These are phyloP conservation scores for Heliconius nattereri DNA, from an alignment of 1,140 invertebrate genomes.

Conservation along the genomic window DNA sequence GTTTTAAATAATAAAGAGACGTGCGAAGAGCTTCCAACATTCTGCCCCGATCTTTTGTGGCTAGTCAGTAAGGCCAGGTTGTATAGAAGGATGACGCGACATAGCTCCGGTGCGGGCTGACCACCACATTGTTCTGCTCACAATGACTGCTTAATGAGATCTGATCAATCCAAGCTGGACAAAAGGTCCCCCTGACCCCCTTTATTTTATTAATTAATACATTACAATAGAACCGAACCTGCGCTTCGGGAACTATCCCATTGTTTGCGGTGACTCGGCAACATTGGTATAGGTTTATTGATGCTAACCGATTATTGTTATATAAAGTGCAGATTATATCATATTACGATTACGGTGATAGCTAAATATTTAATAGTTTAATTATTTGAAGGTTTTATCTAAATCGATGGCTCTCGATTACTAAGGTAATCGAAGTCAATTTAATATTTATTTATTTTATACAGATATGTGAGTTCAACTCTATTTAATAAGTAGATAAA, in stretches of 20 bases:
- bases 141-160: constrained; percentile 80
- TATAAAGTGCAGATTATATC: constrained; percentile 10
- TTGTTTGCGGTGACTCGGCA: constrained; percentile 71
- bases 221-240: constrained; percentile 78
- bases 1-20: not conserved
- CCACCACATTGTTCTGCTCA: constrained; percentile 65
- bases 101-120: constrained; percentile 55
- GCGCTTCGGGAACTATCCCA: constrained; percentile 70
- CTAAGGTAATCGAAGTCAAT: too few species aligned
- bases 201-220: constrained; percentile 81
- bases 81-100: constrained; percentile 55
- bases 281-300: constrained; percentile 51
- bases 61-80: constrained; percentile 32
- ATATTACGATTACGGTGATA: not conserved
- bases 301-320: constrained; percentile 42
- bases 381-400: not conserved
- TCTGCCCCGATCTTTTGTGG: constrained; percentile 15
- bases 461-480: not conserved
- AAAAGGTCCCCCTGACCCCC: constrained; percentile 66
- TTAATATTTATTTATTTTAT: too few species aligned
- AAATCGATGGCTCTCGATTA: too few species aligned
- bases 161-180: constrained; percentile 75
- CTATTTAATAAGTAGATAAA: not conserved
- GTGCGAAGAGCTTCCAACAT: not conserved
- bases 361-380: not conserved